Evolutionary conservation across 2,888 invertebrate genomes (phyloP).

Genomic region (Scaptomyza parva): DNA sequence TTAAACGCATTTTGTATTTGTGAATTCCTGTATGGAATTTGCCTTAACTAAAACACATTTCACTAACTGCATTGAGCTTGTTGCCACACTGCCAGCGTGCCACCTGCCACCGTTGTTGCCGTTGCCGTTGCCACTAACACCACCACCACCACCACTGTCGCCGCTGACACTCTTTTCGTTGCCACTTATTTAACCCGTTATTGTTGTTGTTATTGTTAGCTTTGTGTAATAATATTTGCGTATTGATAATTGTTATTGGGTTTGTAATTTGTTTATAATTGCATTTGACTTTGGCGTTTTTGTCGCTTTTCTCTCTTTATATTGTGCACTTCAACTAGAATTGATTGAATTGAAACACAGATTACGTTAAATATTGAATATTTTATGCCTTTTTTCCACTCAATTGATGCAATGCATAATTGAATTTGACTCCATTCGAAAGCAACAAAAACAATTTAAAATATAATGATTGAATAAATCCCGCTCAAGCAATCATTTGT

Average conservation of each 20-base stretch:
- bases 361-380: constrained; percentile 20
- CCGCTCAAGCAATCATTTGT: not conserved
- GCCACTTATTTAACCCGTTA: constrained; percentile 22
- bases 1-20: constrained; percentile 75
- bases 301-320: not conserved
- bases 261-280: constrained; percentile 12
- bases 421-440: constrained; percentile 2
- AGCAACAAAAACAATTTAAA: not conserved
- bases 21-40: constrained; percentile 69
- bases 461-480: constrained; percentile 2
- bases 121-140: not conserved
- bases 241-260: constrained; percentile 28
- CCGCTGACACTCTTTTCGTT: not conserved
- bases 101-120: constrained; percentile 6
- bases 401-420: constrained; percentile 7
- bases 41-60: constrained; percentile 73
- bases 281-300: not conserved
- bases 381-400: not conserved
- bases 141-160: not conserved
- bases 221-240: constrained; percentile 9
- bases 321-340: not conserved
- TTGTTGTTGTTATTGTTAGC: constrained; percentile 11
- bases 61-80: constrained; percentile 70
- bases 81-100: constrained; percentile 20
- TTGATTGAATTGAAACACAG: not conserved